A percentile compares a stretch with the other conserved stretches of the same genome.
Evolutionary conservation across 2,888 invertebrate genomes (phyloP).

Genomic region (Atethmia centrago): DNA sequence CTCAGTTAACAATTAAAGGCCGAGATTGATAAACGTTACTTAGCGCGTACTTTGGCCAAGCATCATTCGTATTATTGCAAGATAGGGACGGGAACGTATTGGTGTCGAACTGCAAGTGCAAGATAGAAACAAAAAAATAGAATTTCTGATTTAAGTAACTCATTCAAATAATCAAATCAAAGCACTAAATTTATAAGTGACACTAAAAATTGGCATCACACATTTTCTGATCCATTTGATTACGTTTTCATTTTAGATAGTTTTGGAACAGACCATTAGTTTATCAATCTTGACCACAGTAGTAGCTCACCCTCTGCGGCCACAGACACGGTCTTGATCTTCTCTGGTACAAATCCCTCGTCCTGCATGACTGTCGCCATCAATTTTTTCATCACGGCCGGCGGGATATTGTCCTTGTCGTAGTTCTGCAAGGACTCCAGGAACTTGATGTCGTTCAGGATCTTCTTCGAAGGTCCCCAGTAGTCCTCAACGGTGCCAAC

Average conservation of each 20-base stretch:
- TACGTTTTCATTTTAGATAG: no score
- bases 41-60: neutral
- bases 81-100: neutral
- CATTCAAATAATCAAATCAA: no score
- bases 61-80: neutral
- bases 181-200: no score
- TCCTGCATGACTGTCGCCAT: slow-evolving; percentile 95
- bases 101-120: no score
- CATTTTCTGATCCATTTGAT: neutral
- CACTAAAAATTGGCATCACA: neutral
- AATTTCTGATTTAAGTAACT: neutral
- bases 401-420: slow-evolving; percentile 98
- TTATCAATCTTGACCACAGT: neutral
- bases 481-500: slow-evolving; percentile 97
- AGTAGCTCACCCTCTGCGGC: slow-evolving; percentile 94
- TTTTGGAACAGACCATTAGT: neutral
- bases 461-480: slow-evolving; percentile 97
- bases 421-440: slow-evolving; percentile 96
- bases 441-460: slow-evolving; percentile 97
- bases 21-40: neutral
- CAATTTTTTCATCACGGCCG: slow-evolving; percentile 95
- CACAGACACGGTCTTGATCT: slow-evolving; percentile 95
- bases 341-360: slow-evolving; percentile 97
- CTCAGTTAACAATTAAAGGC: neutral
- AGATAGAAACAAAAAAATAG: no score